A percentile compares a stretch with the other conserved stretches of the same genome.
phyloP scores from a whole-genome alignment of 2,113 vertebrate species.

The Corvus hawaiiensis region DNA sequence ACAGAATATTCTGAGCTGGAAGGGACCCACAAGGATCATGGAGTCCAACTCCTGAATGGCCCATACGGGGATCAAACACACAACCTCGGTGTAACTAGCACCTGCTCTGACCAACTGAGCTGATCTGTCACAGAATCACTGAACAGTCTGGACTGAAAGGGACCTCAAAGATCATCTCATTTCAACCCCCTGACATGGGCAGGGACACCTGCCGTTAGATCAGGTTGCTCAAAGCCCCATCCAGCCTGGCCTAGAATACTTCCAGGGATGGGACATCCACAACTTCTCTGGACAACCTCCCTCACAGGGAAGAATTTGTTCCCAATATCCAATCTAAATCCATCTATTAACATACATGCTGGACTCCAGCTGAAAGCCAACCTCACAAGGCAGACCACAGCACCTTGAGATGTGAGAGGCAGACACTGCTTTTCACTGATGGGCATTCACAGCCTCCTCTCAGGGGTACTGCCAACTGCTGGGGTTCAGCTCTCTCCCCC shows the following conservation, averaged over 20 bases:
- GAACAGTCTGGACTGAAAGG: neutral
- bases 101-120: neutral
- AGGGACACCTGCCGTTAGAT: neutral
- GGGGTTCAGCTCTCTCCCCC: neutral
- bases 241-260: neutral
- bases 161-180: neutral
- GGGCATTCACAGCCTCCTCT: neutral
- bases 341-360: neutral
- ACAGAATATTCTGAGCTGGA: neutral
- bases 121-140: neutral
- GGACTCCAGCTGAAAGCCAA: neutral
- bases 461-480: accelerated
- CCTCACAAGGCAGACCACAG: neutral
- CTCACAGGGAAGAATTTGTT: neutral
- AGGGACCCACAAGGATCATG: neutral
- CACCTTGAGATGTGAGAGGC: neutral
- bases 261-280: neutral
- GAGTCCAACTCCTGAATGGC: neutral
- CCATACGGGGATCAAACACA: neutral
- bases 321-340: neutral
- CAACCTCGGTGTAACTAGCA: neutral
- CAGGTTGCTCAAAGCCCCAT: neutral
- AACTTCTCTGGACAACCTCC: neutral
- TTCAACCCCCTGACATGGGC: neutral
- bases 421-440: neutral